These are phyloP conservation scores for Tupiocoris notatus DNA, from an alignment of 2,888 invertebrate genomes.

Conservation along the genomic window DNA sequence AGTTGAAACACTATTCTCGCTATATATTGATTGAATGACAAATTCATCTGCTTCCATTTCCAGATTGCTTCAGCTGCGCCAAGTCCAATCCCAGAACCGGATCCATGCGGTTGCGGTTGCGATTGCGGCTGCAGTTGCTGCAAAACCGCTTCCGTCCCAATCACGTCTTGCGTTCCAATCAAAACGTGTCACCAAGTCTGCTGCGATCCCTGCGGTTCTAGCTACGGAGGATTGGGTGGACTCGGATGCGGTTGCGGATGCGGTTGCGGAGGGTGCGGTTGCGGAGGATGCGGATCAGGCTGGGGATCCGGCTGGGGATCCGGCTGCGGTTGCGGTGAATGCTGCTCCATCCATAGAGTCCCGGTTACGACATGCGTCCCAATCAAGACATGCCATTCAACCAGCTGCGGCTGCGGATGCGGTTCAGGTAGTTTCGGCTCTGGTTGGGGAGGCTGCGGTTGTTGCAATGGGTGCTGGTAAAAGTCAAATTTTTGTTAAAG, in stretches of 20 bases:
- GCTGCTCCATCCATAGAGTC: not conserved
- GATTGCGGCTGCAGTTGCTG: not conserved
- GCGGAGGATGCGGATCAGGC: slow-evolving; percentile 8
- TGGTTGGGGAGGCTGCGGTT: not conserved
- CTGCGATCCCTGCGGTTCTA: not conserved
- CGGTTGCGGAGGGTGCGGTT: not conserved
- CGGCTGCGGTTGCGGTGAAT: slow-evolving; percentile 3
- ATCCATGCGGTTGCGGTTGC: not conserved
- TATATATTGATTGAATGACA: no score
- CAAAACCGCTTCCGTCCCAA: slow-evolving; percentile 11
- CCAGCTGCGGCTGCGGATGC: slow-evolving; percentile 5
- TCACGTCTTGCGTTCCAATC: slow-evolving; percentile 13
- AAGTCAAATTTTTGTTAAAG: no score
- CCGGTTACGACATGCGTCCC: not conserved
- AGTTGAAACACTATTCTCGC: no score
- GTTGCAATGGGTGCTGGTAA: not conserved
- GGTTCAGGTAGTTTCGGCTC: slow-evolving; percentile 1
- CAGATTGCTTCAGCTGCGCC: not conserved
- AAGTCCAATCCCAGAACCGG: not conserved
- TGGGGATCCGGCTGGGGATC: slow-evolving; percentile 28
- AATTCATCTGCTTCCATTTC: no score
- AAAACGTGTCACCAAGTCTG: slow-evolving; percentile 8
- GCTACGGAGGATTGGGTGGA: not conserved
- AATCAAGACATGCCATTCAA: not conserved
- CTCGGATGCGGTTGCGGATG: not conserved